phyloP scores from a whole-genome alignment of 2,888 invertebrate species.

The Andrena bucephala region DNA sequence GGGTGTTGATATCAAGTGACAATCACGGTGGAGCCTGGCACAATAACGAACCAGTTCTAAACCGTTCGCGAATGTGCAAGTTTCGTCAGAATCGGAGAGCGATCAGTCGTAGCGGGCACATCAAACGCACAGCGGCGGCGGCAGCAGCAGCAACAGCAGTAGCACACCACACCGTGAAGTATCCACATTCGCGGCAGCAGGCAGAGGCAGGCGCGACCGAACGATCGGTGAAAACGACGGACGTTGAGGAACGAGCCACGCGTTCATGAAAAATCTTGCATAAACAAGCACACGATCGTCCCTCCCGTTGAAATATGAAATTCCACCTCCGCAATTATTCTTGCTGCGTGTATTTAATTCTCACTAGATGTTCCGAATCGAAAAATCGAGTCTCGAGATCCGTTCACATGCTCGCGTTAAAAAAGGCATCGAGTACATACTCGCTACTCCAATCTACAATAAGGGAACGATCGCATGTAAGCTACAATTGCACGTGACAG shows the following conservation, averaged over 20 bases:
- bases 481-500: conserved; percentile 4
- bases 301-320: conserved; percentile 32
- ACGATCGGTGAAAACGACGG: conserved; percentile 55
- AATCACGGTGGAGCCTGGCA: conserved; percentile 62
- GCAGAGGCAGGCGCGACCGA: conserved; percentile 57
- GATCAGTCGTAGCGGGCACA: conserved; percentile 59
- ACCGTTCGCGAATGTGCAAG: conserved; percentile 59
- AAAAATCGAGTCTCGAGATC: conserved; percentile 73
- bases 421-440: conserved; percentile 67
- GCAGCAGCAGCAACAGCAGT: conserved; percentile 57
- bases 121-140: conserved; percentile 65
- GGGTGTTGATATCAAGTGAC: conserved; percentile 67
- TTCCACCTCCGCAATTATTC: conserved; percentile 47
- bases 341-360: conserved; percentile 62
- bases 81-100: conserved; percentile 52
- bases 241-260: conserved; percentile 43
- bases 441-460: conserved; percentile 42
- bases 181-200: conserved; percentile 71
- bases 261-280: conserved; percentile 57
- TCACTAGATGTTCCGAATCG: conserved; percentile 69
- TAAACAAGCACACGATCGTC: conserved; percentile 45
- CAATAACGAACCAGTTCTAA: conserved; percentile 61
- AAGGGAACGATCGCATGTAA: conserved; percentile 37
- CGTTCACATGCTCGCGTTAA: conserved; percentile 77
- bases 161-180: conserved; percentile 58